Conservation (phyloP, 2,888 invertebrate species). For the Andrena minutula region DNA sequence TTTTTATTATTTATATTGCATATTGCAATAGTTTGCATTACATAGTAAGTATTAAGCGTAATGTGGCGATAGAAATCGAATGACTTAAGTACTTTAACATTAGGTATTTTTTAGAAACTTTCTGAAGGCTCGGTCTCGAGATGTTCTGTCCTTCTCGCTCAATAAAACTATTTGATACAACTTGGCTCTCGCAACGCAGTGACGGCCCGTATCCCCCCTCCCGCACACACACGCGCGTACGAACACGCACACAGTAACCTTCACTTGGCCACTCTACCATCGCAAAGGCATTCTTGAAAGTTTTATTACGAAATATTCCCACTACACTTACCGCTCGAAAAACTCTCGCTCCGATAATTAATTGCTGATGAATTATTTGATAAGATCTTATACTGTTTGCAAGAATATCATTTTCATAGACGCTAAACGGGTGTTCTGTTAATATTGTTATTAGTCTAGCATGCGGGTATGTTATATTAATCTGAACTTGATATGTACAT, state of each 20-base stretch:
- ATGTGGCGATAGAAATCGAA: too few species aligned
- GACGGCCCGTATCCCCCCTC: not conserved
- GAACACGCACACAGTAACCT: not conserved
- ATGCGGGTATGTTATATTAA: not conserved
- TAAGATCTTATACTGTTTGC: not conserved
- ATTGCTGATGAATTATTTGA: not conserved
- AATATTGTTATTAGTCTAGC: not conserved
- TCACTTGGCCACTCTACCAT: slow-evolving; percentile 6
- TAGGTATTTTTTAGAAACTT: not conserved
- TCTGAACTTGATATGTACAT: too few species aligned
- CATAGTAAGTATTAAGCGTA: too few species aligned
- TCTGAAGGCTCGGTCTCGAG: not conserved
- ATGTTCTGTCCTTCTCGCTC: slow-evolving; percentile 4
- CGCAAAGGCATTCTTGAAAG: not conserved
- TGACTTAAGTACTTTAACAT: not conserved
- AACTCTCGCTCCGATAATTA: slow-evolving; percentile 7
- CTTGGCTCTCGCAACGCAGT: not conserved
- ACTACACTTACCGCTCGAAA: not conserved
- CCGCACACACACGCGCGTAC: not conserved
- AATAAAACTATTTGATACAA: not conserved
- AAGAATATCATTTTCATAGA: not conserved
- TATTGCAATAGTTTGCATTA: too few species aligned
- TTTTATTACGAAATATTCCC: slow-evolving; percentile 9
- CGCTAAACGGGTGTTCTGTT: not conserved
- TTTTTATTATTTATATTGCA: too few species aligned